Conservation (phyloP, 2,888 invertebrate species). For the Dolichomitus sp. region DNA sequence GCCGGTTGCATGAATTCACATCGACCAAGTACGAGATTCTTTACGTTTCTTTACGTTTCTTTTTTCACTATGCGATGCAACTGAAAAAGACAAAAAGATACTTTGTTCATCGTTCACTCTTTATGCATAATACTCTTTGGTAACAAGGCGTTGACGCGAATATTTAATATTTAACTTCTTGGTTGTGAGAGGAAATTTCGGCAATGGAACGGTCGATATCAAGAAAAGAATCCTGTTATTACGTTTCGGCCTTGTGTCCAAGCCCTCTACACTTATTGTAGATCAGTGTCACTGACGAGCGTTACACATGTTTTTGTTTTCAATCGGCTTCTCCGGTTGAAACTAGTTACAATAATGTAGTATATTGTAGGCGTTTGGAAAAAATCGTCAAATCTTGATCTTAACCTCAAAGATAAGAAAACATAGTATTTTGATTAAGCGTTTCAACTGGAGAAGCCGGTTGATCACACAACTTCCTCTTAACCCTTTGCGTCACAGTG, state of each 20-base stretch:
- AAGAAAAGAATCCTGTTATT: too few relatives aligned
- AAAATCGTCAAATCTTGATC: neutral
- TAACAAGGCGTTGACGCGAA: constrained; percentile 27
- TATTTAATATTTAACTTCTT: constrained; percentile 43
- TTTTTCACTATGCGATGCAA: constrained; percentile 4
- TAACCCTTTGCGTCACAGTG: too few relatives aligned
- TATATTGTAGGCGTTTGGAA: too few relatives aligned
- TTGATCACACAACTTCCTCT: neutral
- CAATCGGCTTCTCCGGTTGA: neutral
- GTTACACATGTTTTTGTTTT: neutral
- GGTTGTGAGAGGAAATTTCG: too few relatives aligned
- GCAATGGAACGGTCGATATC: too few relatives aligned
- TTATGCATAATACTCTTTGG: neutral
- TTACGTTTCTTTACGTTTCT: constrained; percentile 17
- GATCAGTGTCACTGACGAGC: neutral
- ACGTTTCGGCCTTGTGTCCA: too few relatives aligned
- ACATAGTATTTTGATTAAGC: neutral
- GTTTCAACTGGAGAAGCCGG: neutral
- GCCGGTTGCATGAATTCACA: constrained; percentile 32
- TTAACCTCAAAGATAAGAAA: neutral
- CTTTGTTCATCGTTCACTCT: constrained; percentile 1
- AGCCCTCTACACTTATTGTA: too few relatives aligned
- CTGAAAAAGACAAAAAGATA: neutral
- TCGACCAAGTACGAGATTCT: constrained; percentile 5
- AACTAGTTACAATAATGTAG: neutral